phyloP scores from a whole-genome alignment of 2,888 invertebrate genomes.

The Drosophila koepferae region DNA sequence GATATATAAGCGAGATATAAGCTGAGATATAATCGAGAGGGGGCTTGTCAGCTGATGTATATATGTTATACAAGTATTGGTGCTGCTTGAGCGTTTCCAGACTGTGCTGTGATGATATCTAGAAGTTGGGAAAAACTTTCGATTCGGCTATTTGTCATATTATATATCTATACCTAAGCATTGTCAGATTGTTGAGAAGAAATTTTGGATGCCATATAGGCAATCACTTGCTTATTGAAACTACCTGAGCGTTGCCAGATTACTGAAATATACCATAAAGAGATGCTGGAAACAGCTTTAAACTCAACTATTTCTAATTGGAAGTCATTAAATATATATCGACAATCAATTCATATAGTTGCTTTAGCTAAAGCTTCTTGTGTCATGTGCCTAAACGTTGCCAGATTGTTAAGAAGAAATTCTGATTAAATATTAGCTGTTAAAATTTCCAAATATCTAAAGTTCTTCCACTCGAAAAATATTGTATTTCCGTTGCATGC shows the following conservation, averaged over 20 bases:
- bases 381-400: not conserved
- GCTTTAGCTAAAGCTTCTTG: not conserved
- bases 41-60: not conserved
- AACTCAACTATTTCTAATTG: not conserved
- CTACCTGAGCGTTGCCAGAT: not conserved
- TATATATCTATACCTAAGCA: not conserved
- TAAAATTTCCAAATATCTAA: not conserved
- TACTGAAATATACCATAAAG: not conserved
- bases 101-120: not conserved
- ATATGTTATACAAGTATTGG: not conserved
- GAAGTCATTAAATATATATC: not conserved
- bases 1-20: too few species aligned
- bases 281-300: not conserved
- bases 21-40: not conserved
- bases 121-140: not conserved
- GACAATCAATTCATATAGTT: not conserved
- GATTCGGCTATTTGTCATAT: not conserved
- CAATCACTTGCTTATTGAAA: not conserved
- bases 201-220: too few species aligned
- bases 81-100: not conserved
- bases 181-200: not conserved
- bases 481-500: not conserved
- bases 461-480: not conserved
- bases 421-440: not conserved
- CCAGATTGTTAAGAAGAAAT: not conserved